Evolutionary conservation across 2,888 invertebrate species (phyloP).

Genomic region (Pherbina coryleti): DNA sequence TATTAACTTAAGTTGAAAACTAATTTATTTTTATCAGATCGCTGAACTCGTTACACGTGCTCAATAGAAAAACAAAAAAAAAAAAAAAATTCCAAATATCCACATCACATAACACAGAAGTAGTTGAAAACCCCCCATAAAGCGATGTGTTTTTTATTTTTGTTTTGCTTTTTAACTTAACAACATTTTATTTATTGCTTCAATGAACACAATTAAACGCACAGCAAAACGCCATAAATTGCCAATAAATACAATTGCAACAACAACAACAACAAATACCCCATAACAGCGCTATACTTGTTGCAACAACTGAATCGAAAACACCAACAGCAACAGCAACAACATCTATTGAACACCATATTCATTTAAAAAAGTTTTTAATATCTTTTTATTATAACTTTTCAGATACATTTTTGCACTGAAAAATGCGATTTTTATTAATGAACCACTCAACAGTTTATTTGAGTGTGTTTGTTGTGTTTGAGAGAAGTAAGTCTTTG

Average conservation of each 20-base stretch:
- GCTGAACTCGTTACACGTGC: neutral
- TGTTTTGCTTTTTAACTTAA: neutral
- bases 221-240: neutral
- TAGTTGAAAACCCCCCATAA: neutral
- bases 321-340: conserved; percentile 1
- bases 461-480: no score
- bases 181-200: conserved; percentile 26
- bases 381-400: no score
- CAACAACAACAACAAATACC: no score
- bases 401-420: no score
- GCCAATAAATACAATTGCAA: neutral
- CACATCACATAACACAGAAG: neutral
- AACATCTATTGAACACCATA: neutral
- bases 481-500: no score
- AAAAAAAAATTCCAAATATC: neutral
- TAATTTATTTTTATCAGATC: conserved; percentile 1
- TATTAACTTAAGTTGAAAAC: neutral
- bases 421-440: no score
- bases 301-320: neutral
- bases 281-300: no score
- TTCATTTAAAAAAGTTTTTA: no score
- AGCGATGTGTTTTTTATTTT: neutral
- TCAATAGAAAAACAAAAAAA: no score
- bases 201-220: conserved; percentile 33
- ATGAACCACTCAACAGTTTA: no score